phyloP scores from a whole-genome alignment of 2,888 invertebrate genomes.

The Osedax fenrisi region DNA sequence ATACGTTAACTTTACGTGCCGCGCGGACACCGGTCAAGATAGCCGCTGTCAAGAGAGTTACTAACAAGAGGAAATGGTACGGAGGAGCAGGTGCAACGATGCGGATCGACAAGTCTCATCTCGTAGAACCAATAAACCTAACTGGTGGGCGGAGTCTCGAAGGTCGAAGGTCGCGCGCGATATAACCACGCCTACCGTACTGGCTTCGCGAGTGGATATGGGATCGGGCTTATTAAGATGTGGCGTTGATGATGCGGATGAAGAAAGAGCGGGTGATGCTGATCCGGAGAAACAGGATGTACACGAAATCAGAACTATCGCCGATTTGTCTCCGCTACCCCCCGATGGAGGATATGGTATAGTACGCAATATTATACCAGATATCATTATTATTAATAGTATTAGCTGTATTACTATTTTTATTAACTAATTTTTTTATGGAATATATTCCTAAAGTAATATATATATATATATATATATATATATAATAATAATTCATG shows the following conservation, averaged over 20 bases:
- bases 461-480: not conserved
- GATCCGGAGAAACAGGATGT: not conserved
- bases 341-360: not conserved
- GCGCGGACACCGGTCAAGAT: no score
- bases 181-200: no score
- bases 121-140: no score
- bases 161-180: no score
- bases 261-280: no score
- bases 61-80: not conserved
- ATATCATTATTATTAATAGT: not conserved
- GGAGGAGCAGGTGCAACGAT: not conserved
- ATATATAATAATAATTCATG: not conserved
- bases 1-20: no score
- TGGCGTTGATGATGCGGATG: no score
- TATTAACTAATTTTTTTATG: not conserved
- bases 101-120: no score
- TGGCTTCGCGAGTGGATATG: no score
- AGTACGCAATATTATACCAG: not conserved
- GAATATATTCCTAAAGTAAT: not conserved
- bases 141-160: no score
- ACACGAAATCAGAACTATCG: not conserved
- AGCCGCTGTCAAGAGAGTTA: no score
- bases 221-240: no score
- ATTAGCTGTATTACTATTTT: not conserved
- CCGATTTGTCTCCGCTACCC: not conserved